Percentiles rank a stretch among this genome's conserved stretches.
phyloP scores from a whole-genome alignment of 2,888 invertebrate species.

The Penaeus monodon region DNA sequence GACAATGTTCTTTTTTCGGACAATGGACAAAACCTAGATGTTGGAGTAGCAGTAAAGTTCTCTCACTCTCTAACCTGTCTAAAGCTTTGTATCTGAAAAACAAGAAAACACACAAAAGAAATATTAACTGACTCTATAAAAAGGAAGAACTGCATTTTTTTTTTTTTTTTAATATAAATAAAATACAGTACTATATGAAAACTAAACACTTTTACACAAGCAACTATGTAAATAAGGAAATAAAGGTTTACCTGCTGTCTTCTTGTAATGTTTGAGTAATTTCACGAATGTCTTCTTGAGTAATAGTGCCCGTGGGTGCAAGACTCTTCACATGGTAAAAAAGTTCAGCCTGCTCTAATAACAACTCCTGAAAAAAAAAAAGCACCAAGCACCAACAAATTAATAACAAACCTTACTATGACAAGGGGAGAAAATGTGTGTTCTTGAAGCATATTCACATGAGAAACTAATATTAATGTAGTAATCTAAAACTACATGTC shows the following conservation, averaged over 20 bases:
- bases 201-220: no score
- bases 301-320: slow-evolving; percentile 89
- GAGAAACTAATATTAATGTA: no score
- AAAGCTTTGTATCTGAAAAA: slow-evolving; percentile 87
- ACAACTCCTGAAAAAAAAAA: slow-evolving; percentile 78
- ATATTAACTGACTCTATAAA: neutral
- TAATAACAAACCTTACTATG: neutral
- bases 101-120: slow-evolving; percentile 15
- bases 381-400: neutral
- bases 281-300: slow-evolving; percentile 93
- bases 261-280: slow-evolving; percentile 92
- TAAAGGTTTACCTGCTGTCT: slow-evolving; percentile 81
- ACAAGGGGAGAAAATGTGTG: no score
- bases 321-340: slow-evolving; percentile 94
- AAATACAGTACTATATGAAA: no score
- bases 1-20: slow-evolving; percentile 94
- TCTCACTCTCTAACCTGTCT: slow-evolving; percentile 92
- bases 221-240: no score
- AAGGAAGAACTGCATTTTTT: no score
- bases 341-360: slow-evolving; percentile 91
- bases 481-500: no score
- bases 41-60: slow-evolving; percentile 93
- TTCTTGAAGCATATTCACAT: no score
- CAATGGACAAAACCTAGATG: slow-evolving; percentile 96
- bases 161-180: no score